Base-by-base conservation (phyloP, 2,113 vertebrate species). In the Petromus typicus region DNA sequence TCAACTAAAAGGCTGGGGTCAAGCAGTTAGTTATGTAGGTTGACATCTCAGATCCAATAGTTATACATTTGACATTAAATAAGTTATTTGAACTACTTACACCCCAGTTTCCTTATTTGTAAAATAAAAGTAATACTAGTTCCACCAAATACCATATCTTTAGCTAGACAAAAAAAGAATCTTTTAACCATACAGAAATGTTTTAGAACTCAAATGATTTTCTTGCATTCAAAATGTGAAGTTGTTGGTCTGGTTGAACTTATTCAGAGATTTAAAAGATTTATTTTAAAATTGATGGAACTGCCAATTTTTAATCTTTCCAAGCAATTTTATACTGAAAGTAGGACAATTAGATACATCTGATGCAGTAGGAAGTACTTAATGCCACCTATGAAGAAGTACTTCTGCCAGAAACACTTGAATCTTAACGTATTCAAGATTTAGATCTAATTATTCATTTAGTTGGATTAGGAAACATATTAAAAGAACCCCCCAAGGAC, bases 361-460 rank as follows among this genome's bases (percentile, higher is more conserved):
- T 34, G 9, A 2, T 45, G 13, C 8, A 56, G 48, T 43, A 25
- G 7, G 16, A 78, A 51, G 14, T 43, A 25, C 18, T 45, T 23
- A 27, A 54, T 45, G 40, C 13, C 32, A 37, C 1, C 8, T 56
- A 43, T 32, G 48, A 92, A 43, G 48, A 92, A 34, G 4, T 78
- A 57, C 57, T 87, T 16, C 18, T 90, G 9, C 10, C 27, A 67
- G 30, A 48, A 37, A 63, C 25, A 30, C 10, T 89, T 76, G 37
- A 71, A 81, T 92, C 30, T 89, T 63, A 94, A 54, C 80, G n/a
- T 85, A 89, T 61, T 67, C 16, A 86, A 67, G 32, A 86, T 73
- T 91, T 94, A 87, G 87, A 12, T 59, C 45, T 54, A 34, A 48
- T 54, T 51, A 14, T 40, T 4, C 12, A 1, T 43, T 89, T 56